phyloP scores from a whole-genome alignment of 2,113 vertebrate species.

The Caretta caretta region DNA sequence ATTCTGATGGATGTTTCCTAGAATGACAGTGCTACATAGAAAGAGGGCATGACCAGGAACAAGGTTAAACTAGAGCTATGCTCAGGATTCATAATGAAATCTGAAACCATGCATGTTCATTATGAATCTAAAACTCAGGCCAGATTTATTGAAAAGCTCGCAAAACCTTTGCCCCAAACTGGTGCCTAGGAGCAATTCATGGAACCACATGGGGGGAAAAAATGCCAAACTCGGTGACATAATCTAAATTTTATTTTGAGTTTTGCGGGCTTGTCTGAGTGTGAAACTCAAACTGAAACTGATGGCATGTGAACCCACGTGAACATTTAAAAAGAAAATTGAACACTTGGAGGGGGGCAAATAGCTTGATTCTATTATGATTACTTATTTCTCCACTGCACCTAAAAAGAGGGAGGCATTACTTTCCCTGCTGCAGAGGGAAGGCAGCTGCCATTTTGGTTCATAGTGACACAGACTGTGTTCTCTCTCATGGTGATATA shows the following conservation, averaged over 20 bases:
- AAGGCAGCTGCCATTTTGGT: neutral
- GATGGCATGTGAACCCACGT: neutral
- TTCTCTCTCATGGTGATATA: neutral
- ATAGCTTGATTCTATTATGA: neutral
- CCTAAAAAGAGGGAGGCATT: neutral
- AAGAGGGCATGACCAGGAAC: neutral
- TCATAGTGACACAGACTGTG: neutral
- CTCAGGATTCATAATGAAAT: rapidly evolving
- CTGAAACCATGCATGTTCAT: neutral
- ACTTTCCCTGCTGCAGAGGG: rapidly evolving
- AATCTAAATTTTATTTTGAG: neutral
- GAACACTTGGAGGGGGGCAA: neutral
- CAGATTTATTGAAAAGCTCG: neutral
- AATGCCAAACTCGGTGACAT: neutral
- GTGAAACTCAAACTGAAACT: neutral
- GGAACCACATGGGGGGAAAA: neutral
- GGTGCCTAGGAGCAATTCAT: neutral
- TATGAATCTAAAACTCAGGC: neutral
- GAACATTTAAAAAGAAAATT: neutral
- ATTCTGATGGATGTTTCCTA: neutral
- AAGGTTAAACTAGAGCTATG: rapidly evolving
- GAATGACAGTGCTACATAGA: too few relatives aligned
- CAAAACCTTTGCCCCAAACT: neutral
- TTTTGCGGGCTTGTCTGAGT: neutral
- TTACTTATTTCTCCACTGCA: neutral